phyloP scores from a whole-genome alignment of 64 coral and sea anemone species.

The Astreopora myriophthalma region DNA sequence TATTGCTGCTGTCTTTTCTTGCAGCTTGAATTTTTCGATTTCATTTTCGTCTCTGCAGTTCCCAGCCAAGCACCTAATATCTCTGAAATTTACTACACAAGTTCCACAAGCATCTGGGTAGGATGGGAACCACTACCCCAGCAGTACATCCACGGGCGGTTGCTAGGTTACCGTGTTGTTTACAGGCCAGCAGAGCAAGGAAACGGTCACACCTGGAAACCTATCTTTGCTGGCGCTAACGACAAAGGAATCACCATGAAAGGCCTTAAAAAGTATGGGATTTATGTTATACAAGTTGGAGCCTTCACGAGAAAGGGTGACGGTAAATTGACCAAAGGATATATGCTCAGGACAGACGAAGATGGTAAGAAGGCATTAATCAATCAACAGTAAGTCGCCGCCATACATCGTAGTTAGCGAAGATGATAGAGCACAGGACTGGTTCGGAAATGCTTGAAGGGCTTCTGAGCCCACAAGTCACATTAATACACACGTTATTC shows the following conservation, averaged over 20 bases:
- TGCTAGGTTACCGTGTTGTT: slow-evolving; percentile 87
- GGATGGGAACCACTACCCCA: slow-evolving; percentile 76
- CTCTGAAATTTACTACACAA: slow-evolving; percentile 45
- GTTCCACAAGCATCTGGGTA: slow-evolving; percentile 78
- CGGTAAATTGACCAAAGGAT: slow-evolving; percentile 52
- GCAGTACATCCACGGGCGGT: slow-evolving; percentile 58
- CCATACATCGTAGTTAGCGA: no score
- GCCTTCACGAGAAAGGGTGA: slow-evolving; percentile 67
- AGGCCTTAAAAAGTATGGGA: slow-evolving; percentile 65
- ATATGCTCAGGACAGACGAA: slow-evolving; percentile 76
- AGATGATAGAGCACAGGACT: no score
- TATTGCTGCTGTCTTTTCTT: no score
- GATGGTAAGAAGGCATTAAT: slow-evolving; percentile 62
- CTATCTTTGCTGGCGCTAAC: slow-evolving; percentile 2
- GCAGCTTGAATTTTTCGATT: background rate
- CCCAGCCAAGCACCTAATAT: slow-evolving; percentile 71
- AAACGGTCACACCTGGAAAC: slow-evolving; percentile 7
- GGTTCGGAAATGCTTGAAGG: no score
- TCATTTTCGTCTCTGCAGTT: slow-evolving; percentile 46
- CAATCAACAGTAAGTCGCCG: no score
- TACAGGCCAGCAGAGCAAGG: slow-evolving; percentile 30
- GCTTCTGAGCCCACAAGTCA: no score
- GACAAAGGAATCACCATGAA: background rate
- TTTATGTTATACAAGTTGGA: slow-evolving; percentile 74
- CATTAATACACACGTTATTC: no score